Conservation (phyloP, 2,113 vertebrate genomes). For the Gnathochromis pfefferi region DNA sequence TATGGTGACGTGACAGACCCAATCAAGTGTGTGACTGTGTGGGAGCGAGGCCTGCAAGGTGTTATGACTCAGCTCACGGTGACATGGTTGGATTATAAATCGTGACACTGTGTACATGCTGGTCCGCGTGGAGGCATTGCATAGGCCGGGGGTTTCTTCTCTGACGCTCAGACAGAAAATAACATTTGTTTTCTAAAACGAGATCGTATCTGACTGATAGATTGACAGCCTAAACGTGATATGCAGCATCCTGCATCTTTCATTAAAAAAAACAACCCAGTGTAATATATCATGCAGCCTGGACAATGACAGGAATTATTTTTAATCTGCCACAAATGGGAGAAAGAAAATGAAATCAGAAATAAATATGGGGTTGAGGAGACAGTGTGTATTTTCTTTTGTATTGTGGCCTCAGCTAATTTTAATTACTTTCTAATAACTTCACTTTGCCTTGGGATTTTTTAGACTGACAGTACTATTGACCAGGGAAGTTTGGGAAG, state of each 20-base stretch:
- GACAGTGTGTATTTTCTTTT: not conserved
- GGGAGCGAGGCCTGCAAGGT: slow-evolving; percentile 13
- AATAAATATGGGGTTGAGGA: not conserved
- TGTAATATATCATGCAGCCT: not conserved
- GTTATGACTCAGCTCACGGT: slow-evolving; percentile 8
- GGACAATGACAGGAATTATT: not conserved
- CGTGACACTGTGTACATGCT: not conserved
- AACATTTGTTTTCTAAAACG: not conserved
- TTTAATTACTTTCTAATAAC: not conserved
- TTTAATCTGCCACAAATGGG: not conserved
- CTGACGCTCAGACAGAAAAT: not conserved
- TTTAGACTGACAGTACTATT: not conserved
- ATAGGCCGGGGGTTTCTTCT: not conserved
- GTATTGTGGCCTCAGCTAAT: not conserved
- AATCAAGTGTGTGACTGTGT: not conserved
- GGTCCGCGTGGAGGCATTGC: not conserved
- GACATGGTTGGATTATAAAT: slow-evolving; percentile 21
- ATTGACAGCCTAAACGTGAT: not conserved
- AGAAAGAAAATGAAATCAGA: not conserved
- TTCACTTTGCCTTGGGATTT: not conserved
- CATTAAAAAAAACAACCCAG: not conserved
- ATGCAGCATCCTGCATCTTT: not conserved
- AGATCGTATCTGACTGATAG: not conserved
- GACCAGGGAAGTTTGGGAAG: not conserved
- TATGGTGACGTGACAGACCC: not conserved